Base-by-base conservation (phyloP, 2,797 vertebrate species). In the Myotis findleyi region DNA sequence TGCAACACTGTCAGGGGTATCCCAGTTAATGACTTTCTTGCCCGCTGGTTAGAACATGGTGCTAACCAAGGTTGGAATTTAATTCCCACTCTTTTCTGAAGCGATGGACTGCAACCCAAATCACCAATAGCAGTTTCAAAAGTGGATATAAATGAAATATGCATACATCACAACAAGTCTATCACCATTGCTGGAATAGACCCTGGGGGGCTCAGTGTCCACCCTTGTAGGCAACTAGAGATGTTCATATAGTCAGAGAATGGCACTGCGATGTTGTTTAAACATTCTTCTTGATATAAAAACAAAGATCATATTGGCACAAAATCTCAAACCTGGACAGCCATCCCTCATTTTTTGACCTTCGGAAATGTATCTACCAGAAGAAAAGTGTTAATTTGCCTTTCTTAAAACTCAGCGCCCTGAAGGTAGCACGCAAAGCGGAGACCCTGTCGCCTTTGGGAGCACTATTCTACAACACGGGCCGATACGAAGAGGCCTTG, bases 391-490 rank as follows among this genome's bases (percentile, higher is more conserved):
- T 88, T 44, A 36, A 10, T 89, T 71, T n/a, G 13, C 64, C 79
- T 94, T 91, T 92, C 81, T 94, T 36, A 6, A 81, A 75, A 86
- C 79, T 7, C 97, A 99, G 99, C 59, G 99, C 99, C 0, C 98
- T 99, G 97, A 98, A 99, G 98, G 99, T 99, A 69, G 98, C 99
- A 0, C 98, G 98, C 94, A 99, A 98, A 68, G 98, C 99, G 38
- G 99, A 99, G 95, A 99, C 99, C 90, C 97, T 99, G 84, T 98
- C 99, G 0, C 99, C 99, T 0, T 98, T 99, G 11, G 99, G 99
- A 85, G 99, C 99, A 0, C 98, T 99, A 16, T 99, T 99, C 95
- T 99, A 99, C 97, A 99, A 99, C 98, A 99, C 99, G 0, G 99
- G 99, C 0, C 98, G 99, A 0, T 99, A 99, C 0, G 98, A 99